phyloP scores from a whole-genome alignment of 2,113 vertebrate species.

The Marcusenius ussheri region DNA sequence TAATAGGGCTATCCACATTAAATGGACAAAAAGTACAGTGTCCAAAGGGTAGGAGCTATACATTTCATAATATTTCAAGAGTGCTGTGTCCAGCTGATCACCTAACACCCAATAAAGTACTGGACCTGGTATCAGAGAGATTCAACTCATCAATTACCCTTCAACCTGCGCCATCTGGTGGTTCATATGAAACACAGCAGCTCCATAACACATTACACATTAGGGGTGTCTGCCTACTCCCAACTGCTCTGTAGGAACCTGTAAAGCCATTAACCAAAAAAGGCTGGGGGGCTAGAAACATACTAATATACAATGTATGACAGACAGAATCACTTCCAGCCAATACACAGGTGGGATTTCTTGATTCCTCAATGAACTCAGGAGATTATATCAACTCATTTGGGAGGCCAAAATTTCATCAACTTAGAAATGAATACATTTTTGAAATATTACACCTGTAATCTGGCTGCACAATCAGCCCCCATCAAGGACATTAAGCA shows the following conservation, averaged over 20 bases:
- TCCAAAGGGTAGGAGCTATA: not conserved
- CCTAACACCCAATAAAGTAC: not conserved
- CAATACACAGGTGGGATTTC: not conserved
- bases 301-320: not conserved
- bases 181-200: conserved; percentile 2
- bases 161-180: conserved; percentile 12
- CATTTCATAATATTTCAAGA: not conserved
- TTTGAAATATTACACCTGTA: not conserved
- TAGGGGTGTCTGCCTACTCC: not conserved
- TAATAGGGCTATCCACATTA: not conserved
- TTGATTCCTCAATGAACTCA: not conserved
- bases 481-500: not conserved
- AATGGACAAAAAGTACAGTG: not conserved
- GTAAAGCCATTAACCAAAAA: not conserved
- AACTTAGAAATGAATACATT: not conserved
- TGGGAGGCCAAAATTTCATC: not conserved
- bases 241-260: not conserved
- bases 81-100: not conserved
- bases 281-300: not conserved
- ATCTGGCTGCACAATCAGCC: not conserved
- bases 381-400: not conserved
- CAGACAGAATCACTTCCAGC: not conserved
- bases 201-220: not conserved
- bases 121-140: not conserved
- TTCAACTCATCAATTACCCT: not conserved